Percentiles rank a stretch among this genome's conserved stretches.
Conservation (phyloP, 2,113 vertebrate species). For the Etheostoma spectabile region DNA sequence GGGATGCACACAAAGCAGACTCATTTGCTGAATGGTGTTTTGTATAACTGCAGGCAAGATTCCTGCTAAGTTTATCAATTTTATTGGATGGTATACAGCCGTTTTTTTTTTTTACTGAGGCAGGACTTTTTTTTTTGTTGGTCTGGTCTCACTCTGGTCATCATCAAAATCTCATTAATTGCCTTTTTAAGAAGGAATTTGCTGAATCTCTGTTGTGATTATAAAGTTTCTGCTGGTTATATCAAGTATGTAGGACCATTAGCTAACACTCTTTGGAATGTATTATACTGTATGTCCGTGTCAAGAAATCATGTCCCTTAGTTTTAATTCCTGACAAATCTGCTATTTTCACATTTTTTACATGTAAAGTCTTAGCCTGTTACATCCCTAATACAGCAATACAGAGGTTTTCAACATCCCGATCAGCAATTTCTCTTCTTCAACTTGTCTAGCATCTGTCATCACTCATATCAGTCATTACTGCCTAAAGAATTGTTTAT, state of each 20-base stretch:
- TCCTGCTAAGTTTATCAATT: not conserved
- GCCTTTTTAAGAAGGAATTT: not conserved
- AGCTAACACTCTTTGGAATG: not conserved
- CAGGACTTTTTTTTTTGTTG: not conserved
- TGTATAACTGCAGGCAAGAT: not conserved
- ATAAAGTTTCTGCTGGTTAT: not conserved
- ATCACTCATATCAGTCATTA: slow-evolving; percentile 29
- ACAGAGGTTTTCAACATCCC: not conserved
- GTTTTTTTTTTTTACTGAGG: not conserved
- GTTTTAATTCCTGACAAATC: not conserved
- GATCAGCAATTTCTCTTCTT: slow-evolving; percentile 1
- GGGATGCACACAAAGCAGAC: slow-evolving; percentile 10
- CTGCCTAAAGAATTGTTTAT: not conserved
- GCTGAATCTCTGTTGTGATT: not conserved
- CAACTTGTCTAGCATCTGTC: slow-evolving; percentile 46
- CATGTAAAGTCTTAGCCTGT: not conserved
- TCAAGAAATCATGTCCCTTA: not conserved
- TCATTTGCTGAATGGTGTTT: slow-evolving; percentile 28
- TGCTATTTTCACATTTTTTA: not conserved
- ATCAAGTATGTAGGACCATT: not conserved
- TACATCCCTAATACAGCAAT: not conserved
- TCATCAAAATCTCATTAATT: not conserved
- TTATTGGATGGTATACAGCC: not conserved
- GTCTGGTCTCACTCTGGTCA: not conserved
- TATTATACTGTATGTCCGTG: not conserved